These are phyloP conservation scores for Chelon labrosus DNA, from an alignment of 2,797 vertebrate species.

Conservation along the genomic window DNA sequence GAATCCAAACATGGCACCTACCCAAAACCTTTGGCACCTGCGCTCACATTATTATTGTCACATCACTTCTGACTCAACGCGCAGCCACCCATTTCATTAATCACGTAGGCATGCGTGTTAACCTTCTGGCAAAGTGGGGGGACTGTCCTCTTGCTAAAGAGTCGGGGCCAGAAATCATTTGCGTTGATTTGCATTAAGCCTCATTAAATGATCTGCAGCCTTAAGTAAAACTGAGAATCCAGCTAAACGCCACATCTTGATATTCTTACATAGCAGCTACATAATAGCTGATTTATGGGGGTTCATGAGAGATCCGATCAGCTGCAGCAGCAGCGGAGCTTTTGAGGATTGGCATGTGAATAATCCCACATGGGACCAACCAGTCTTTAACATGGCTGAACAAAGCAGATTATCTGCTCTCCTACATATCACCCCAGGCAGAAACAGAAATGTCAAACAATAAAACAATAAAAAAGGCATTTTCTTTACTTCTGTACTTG, in stretches of 20 bases:
- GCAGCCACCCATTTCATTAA: constrained; percentile 44
- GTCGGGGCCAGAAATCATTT: constrained; percentile 49
- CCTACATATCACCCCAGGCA: constrained; percentile 20
- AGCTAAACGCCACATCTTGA: constrained; percentile 6
- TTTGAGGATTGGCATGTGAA: constrained; percentile 53
- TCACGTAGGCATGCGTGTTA: constrained; percentile 36
- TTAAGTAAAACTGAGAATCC: constrained; percentile 19
- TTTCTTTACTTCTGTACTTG: constrained; percentile 8
- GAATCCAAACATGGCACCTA: constrained; percentile 44
- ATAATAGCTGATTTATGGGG: background rate
- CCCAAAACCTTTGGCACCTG: constrained; percentile 56
- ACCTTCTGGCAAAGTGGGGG: constrained; percentile 34
- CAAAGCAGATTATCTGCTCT: constrained; percentile 66
- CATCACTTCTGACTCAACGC: constrained; percentile 36
- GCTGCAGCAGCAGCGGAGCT: constrained; percentile 19
- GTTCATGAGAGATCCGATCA: constrained; percentile 4
- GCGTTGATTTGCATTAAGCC: constrained; percentile 58
- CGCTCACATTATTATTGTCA: constrained; percentile 38
- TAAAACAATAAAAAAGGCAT: constrained; percentile 18
- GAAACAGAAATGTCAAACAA: constrained; percentile 44
- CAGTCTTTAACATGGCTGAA: constrained; percentile 59
- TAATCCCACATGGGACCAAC: constrained; percentile 64
- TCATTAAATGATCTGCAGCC: constrained; percentile 48
- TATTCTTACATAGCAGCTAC: constrained; percentile 8
- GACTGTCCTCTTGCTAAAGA: constrained; percentile 36